Conservation (phyloP, 2,797 vertebrate genomes). For the Melanotaenia parkinsoni region DNA sequence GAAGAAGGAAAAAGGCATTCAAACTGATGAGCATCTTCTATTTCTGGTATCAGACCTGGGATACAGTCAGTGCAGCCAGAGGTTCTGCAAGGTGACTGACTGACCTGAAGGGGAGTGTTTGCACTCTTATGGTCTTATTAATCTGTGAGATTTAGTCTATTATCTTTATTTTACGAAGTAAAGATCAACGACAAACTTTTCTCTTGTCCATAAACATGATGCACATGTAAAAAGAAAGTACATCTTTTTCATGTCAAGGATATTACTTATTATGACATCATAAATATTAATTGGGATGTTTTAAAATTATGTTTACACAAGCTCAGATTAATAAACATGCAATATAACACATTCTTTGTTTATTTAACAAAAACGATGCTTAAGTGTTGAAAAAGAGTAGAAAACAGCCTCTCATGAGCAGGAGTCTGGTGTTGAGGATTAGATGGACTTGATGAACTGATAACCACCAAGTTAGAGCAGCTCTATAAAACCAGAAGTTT, state of each 20-base stretch:
- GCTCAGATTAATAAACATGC: neutral
- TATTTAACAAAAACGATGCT: neutral
- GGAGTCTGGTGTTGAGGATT: neutral
- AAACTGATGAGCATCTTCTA: slow-evolving; percentile 21
- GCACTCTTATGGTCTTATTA: neutral
- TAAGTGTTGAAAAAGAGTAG: neutral
- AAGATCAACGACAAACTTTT: slow-evolving; percentile 2
- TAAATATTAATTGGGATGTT: too few relatives aligned
- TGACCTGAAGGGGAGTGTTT: slow-evolving; percentile 5
- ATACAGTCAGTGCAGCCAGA: slow-evolving; percentile 22
- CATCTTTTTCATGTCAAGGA: neutral
- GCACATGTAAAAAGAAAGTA: neutral
- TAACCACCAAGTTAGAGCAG: neutral
- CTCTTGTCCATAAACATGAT: slow-evolving; percentile 5
- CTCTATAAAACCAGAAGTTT: neutral
- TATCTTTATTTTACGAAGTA: slow-evolving; percentile 13
- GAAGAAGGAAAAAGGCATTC: slow-evolving; percentile 7
- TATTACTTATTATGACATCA: too few relatives aligned
- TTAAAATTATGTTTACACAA: too few relatives aligned
- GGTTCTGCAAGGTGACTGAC: slow-evolving; percentile 26
- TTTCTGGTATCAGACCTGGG: slow-evolving; percentile 27
- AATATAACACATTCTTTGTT: neutral
- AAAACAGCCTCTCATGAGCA: neutral
- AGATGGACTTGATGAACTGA: neutral
- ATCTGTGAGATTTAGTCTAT: slow-evolving; percentile 1